Conservation (phyloP, 2,113 vertebrate genomes). For the Gallinago undulata region DNA sequence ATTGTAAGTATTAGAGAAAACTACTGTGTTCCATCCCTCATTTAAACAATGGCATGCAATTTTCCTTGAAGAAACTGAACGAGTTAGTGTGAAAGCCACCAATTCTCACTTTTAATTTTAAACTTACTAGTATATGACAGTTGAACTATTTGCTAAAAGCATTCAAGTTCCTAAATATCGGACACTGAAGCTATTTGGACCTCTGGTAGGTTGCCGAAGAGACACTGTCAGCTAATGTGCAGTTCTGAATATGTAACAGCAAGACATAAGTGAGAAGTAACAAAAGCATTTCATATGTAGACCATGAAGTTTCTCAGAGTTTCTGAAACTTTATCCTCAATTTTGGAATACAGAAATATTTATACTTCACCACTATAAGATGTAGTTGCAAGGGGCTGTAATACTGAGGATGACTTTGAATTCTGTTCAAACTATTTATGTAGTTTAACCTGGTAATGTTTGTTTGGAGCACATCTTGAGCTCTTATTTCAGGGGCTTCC, state of each 20-base stretch:
- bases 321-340: neutral
- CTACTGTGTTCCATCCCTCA: constrained; percentile 10
- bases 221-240: neutral
- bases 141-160: constrained; percentile 25
- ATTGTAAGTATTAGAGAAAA: constrained; percentile 45
- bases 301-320: constrained; percentile 6
- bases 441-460: neutral
- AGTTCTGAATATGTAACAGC: constrained; percentile 46
- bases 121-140: neutral
- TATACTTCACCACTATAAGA: neutral
- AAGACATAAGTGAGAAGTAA: neutral
- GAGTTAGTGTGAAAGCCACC: constrained; percentile 34
- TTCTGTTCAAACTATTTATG: neutral
- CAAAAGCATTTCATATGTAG: constrained; percentile 18
- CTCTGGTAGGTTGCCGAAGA: constrained; percentile 42
- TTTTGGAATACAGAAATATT: constrained; percentile 14
- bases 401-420: neutral
- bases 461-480: neutral
- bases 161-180: neutral
- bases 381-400: neutral
- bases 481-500: neutral
- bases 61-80: constrained; percentile 15
- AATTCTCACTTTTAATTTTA: neutral
- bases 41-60: constrained; percentile 52
- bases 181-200: constrained; percentile 22